Evolutionary conservation across 2,113 vertebrate species (phyloP), one percentile per base, ranked within the genome.

Genomic region (Pycnonotus jocosus): DNA sequence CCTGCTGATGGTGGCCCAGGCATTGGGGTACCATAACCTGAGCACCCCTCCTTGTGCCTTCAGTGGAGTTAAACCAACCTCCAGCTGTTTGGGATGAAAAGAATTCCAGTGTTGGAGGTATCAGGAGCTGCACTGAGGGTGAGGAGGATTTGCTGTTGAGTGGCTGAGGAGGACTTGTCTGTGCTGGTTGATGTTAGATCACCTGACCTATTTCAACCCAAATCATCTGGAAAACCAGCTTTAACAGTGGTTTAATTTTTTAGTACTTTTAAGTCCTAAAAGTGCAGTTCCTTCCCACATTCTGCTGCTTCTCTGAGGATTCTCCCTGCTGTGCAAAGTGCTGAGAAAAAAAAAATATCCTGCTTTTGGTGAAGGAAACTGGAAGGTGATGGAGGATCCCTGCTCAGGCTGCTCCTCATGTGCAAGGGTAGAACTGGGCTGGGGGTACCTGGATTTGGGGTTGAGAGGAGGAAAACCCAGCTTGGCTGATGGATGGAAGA

Each of bases 121-220:
- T 16, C 31, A 27, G 0, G 5, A 61, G 44, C 37, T 85, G 62
- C 20, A 56, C 79, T 6, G 25, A 80, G 45, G 45, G 45, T 0
- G 0, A 69, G 48, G 65, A 80, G 18, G 7, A 30, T 82, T 79
- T 35, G 35, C 69, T 76, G 57, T 20, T 4, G 0, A 0, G 0
- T 70, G 69, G 40, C 27, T 62, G 22, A 28, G 18, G 48, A 51
- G 69, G 17, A 33, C 10, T 23, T 40, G 30, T 53, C 45, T 35
- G 28, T 69, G 54, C 51, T 74, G 69, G 24, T 18, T 0, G 0
- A 35, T 3, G 2, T 27, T 28, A 58, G 82, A 60, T 70, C 4
- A 1, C 70, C 61, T 96, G 86, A 51, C 72, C 48, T 68, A 15
- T 81, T 84, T 84, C 83, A 74, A 8, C 28, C 61, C 83, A 86